A percentile compares a stretch with the other conserved stretches of the same genome.
Evolutionary conservation across 2,113 vertebrate species (phyloP).

Genomic region (Podilymbus podiceps): DNA sequence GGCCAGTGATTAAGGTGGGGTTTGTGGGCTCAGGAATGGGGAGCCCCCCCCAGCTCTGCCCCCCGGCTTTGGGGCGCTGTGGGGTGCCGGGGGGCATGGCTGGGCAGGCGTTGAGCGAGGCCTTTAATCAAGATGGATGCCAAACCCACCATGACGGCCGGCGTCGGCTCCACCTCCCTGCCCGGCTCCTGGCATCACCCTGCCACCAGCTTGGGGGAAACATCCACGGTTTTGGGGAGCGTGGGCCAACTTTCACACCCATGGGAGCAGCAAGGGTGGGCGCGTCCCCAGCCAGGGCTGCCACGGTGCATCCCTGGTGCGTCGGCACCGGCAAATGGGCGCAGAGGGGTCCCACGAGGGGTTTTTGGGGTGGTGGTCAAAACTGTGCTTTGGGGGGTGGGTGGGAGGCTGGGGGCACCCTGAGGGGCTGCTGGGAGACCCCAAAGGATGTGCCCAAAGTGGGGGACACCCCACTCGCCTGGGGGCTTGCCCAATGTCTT

Average conservation of each 20-base stretch:
- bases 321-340: not conserved
- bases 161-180: not conserved
- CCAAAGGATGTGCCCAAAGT: accelerated
- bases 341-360: not conserved
- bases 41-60: not conserved
- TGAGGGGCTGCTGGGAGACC: not conserved
- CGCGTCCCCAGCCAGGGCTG: not conserved
- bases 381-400: not conserved
- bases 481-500: not conserved
- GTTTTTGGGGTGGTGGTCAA: not conserved
- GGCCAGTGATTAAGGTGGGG: not conserved
- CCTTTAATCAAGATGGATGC: not conserved
- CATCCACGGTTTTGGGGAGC: not conserved
- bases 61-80: not conserved
- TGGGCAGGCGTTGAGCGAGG: not conserved
- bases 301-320: too few species aligned
- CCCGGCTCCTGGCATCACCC: accelerated
- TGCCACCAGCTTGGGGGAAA: not conserved
- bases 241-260: not conserved
- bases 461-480: accelerated
- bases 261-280: not conserved
- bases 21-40: not conserved
- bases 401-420: not conserved
- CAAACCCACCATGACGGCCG: not conserved
- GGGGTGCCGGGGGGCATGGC: not conserved